Base-by-base conservation (phyloP, 2,888 invertebrate species). In the Hyposoter didymator region DNA sequence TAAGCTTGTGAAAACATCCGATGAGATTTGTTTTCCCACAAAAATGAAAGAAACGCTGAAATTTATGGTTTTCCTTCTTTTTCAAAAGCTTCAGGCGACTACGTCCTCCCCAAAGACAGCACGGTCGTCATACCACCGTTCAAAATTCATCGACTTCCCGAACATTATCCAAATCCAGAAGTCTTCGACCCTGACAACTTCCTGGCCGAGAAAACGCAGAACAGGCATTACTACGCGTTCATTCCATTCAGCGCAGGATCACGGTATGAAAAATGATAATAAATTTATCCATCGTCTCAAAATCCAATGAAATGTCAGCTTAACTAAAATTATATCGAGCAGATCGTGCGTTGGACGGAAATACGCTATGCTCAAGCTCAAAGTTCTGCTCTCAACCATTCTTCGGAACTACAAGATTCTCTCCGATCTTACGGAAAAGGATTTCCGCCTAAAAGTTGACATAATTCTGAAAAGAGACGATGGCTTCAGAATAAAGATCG, bases 141-240 rank as follows among this genome's bases (percentile, higher is more conserved):
- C 91, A 95, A 96, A 90, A 93, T 97, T 75, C 98, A 98, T 93
- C 96, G 97, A 80, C 95, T 96, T 88, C 94, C 95, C 1, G 96
- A 96, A 88, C 95, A 96, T 73, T 98, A 97, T 94, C 96, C 97
- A 10, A 96, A 98, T 93, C 97, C 98, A 0, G 95, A 96, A 64
- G 95, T 94, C 87, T 98, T 97, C 92, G 95, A 98, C 94, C 98
- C 98, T 1, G 98, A 98, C 93, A 97, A 98, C 92, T 98, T 98
- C 95, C 94, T 97, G 87, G 97, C 97, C 0, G 98, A 98, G 91
- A 96, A 95, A 88, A 96, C 96, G 85, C 96, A 96, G 72, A 96
- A 96, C 89, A 95, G 98, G 84, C 97, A 98, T 91, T 97, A 97
- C 91, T 97, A 97, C 92, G 96, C 97, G 5, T 97, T 96, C 90